Evolutionary conservation across 2,888 invertebrate species (phyloP).

Genomic region (Priapulus caudatus): DNA sequence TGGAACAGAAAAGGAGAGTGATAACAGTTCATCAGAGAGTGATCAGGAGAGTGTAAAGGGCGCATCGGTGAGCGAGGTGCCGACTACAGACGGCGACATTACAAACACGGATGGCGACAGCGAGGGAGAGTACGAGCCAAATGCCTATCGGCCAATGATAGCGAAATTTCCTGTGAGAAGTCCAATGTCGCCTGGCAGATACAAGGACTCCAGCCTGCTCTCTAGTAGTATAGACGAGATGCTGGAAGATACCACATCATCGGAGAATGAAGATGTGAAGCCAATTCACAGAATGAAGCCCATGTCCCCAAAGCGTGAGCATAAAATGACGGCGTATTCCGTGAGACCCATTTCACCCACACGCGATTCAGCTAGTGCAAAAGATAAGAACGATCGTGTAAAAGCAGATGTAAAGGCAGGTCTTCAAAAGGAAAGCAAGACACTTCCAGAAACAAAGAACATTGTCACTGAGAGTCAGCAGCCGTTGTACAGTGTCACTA

Average conservation of each 20-base stretch:
- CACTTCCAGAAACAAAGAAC: too few relatives aligned
- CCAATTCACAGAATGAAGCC: not conserved
- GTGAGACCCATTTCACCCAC: not conserved
- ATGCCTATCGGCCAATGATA: not conserved
- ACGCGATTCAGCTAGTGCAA: not conserved
- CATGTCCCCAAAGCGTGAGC: not conserved
- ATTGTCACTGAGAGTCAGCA: not conserved
- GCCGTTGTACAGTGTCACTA: not conserved
- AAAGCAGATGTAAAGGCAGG: too few relatives aligned
- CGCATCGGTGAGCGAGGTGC: too few relatives aligned
- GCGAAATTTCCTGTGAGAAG: too few relatives aligned
- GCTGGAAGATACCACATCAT: not conserved
- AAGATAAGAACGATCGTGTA: too few relatives aligned
- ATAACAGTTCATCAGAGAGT: too few relatives aligned
- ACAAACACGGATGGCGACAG: constrained; percentile 1
- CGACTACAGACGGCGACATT: constrained; percentile 1
- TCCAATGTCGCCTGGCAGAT: too few relatives aligned
- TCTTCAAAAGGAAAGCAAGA: not conserved
- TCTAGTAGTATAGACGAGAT: not conserved
- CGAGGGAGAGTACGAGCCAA: constrained; percentile 1
- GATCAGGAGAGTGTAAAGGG: not conserved
- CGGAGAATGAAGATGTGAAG: not conserved
- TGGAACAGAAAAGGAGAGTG: too few relatives aligned
- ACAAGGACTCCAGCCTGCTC: not conserved
- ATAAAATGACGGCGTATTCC: not conserved